phyloP scores from a whole-genome alignment of 92 coral and sea anemone genomes.

The Chrysogorgia sp. region DNA sequence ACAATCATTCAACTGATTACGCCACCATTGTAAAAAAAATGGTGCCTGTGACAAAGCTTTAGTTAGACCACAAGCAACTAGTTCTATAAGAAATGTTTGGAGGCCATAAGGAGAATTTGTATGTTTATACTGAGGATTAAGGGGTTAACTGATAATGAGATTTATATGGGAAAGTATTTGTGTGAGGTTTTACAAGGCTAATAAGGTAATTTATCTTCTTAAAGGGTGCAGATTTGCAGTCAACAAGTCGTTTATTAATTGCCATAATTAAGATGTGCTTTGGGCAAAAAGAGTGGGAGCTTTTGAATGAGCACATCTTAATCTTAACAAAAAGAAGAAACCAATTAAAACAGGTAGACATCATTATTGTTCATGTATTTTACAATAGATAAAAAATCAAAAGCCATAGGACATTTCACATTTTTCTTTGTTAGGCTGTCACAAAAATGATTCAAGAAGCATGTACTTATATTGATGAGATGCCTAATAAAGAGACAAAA shows the following conservation, averaged over 20 bases:
- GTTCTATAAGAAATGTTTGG: no score
- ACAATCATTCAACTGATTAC: no score
- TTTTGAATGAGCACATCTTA: slow-evolving; percentile 86
- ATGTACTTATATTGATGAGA: slow-evolving; percentile 85
- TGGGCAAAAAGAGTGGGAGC: slow-evolving; percentile 89
- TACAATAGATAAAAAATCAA: not conserved
- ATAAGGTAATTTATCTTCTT: not conserved
- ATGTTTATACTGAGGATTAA: no score
- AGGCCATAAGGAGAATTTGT: no score
- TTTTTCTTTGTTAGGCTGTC: slow-evolving; percentile 66
- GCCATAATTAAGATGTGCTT: slow-evolving; percentile 89
- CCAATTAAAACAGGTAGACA: slow-evolving; percentile 80
- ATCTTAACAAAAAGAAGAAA: slow-evolving; percentile 90
- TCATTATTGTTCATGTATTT: not conserved
- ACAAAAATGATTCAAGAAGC: slow-evolving; percentile 99
- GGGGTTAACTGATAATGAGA: no score
- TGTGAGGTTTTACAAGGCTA: not conserved
- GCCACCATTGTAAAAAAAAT: no score
- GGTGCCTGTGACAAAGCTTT: no score
- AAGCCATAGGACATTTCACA: not conserved
- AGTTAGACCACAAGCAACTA: no score
- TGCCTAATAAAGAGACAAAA: slow-evolving; percentile 87
- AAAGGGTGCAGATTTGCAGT: slow-evolving; percentile 94
- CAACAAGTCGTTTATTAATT: slow-evolving; percentile 86
- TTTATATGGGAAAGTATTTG: no score